Conservation (phyloP, 2,797 vertebrate species). For the Psittacula echo region DNA sequence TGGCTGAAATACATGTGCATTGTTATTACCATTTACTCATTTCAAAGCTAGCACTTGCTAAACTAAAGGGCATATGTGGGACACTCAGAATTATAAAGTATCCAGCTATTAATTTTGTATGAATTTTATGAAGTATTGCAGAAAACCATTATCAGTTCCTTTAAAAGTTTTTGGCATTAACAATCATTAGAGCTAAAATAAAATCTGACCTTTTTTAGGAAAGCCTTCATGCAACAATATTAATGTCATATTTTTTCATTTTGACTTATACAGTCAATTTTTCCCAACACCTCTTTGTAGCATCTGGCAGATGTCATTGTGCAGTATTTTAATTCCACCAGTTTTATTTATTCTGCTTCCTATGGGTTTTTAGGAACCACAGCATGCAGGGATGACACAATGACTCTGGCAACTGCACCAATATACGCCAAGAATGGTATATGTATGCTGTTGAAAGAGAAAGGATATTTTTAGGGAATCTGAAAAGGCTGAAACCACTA, state of each 20-base stretch:
- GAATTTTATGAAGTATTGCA: not conserved
- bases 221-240: not conserved
- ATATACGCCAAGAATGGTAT: not conserved
- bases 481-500: not conserved
- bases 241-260: not conserved
- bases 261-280: not conserved
- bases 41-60: not conserved
- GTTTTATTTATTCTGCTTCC: not conserved
- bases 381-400: not conserved
- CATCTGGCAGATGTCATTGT: not conserved
- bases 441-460: not conserved
- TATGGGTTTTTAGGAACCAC: not conserved
- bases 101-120: not conserved
- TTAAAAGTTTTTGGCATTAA: not conserved
- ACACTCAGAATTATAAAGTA: accelerated
- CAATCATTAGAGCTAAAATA: not conserved
- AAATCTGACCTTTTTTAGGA: not conserved
- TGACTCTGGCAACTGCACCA: not conserved
- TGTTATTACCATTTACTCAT: not conserved
- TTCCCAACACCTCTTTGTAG: not conserved
- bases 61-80: not conserved
- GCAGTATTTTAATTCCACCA: not conserved
- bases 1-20: not conserved
- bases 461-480: not conserved
- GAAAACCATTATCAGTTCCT: not conserved